These are phyloP conservation scores for Dicentrarchus labrax DNA, from an alignment of 2,113 vertebrate species.

Conservation along the genomic window DNA sequence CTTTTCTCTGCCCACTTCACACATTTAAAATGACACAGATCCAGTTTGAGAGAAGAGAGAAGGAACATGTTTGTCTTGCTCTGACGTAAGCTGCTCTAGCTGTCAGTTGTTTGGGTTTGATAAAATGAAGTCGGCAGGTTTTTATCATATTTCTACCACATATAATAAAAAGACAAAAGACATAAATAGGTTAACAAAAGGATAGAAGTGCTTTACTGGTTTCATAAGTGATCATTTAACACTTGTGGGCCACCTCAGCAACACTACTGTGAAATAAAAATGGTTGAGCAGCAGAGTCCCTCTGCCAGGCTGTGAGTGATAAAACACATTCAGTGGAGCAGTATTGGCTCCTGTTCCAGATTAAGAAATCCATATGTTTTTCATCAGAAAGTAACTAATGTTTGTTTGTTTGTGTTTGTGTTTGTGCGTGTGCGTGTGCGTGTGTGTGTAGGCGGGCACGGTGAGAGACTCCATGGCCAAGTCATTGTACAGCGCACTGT, in stretches of 20 bases:
- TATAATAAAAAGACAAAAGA: neutral
- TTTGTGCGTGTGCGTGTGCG: conserved; percentile 39
- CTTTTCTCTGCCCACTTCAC: conserved; percentile 19
- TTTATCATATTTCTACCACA: neutral
- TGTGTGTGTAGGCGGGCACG: conserved; percentile 88
- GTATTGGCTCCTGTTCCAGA: conserved; percentile 17
- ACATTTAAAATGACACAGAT: conserved; percentile 43
- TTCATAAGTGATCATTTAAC: conserved; percentile 8
- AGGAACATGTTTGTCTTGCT: conserved; percentile 6
- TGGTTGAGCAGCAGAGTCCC: neutral
- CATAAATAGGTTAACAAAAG: neutral
- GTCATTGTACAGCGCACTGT: conserved; percentile 94
- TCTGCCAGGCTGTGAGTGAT: neutral
- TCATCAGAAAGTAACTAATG: conserved; percentile 45
- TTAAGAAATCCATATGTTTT: conserved; percentile 36
- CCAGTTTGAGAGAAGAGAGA: conserved; percentile 22
- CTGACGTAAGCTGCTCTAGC: neutral
- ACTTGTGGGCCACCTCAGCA: neutral
- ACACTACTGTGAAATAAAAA: conserved; percentile 1
- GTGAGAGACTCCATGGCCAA: conserved; percentile 98
- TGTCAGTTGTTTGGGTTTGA: neutral
- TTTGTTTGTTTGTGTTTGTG: conserved; percentile 37
- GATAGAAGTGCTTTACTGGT: neutral
- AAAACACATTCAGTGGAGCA: conserved; percentile 26
- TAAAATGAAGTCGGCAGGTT: neutral